Percentiles rank a stretch among this genome's conserved stretches.
These are phyloP conservation scores for Calypte anna DNA, from an alignment of 2,113 vertebrate species.

Conservation along the genomic window DNA sequence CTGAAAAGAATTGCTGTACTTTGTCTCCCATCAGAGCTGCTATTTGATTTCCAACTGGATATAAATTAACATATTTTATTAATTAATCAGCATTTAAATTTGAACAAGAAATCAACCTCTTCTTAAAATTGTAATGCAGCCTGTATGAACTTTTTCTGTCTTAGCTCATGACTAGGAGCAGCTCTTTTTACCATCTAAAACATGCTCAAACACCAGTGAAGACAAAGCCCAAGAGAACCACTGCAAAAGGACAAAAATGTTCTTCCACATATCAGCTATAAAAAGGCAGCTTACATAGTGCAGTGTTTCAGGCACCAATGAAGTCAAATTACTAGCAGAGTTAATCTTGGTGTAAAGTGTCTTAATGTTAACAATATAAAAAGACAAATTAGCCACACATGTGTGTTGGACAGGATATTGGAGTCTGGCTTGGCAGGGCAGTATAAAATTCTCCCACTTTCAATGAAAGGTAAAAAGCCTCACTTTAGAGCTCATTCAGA, in stretches of 20 bases:
- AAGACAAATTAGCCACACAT: neutral
- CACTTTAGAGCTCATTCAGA: neutral
- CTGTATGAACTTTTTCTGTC: neutral
- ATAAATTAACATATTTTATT: neutral
- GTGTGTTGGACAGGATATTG: neutral
- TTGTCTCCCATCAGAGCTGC: neutral
- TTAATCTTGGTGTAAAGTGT: conserved; percentile 9
- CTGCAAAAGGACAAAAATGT: neutral
- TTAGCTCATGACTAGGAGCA: neutral
- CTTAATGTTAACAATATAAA: neutral
- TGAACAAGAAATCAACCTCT: neutral
- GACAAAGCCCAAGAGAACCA: neutral
- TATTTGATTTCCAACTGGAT: neutral
- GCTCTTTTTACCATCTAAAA: neutral
- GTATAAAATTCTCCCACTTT: conserved; percentile 11
- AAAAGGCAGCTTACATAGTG: neutral
- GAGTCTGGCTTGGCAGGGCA: neutral
- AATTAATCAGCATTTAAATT: neutral
- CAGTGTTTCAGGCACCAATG: neutral
- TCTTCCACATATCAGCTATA: neutral
- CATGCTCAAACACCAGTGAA: neutral
- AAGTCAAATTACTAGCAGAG: neutral
- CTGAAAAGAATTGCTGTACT: neutral
- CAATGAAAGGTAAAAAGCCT: neutral
- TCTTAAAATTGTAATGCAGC: neutral